phyloP scores from a whole-genome alignment of 1,140 invertebrate genomes.

The Anthonomus grandis region DNA sequence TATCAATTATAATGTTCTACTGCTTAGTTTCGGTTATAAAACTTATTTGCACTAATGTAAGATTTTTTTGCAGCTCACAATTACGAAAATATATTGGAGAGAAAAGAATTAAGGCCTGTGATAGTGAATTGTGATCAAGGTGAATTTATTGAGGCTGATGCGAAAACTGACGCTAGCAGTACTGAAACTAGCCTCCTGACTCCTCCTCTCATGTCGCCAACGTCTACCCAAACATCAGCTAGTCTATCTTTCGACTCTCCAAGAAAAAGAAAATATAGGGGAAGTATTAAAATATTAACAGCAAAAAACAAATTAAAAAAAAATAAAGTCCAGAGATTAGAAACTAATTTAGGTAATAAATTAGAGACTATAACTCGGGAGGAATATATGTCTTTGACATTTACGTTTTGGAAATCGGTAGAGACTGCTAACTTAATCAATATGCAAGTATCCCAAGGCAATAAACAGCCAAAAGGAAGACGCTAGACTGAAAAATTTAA shows the following conservation, averaged over 20 bases:
- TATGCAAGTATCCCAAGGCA: too few species aligned
- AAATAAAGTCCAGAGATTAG: neutral
- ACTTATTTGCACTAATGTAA: neutral
- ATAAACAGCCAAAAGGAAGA: too few species aligned
- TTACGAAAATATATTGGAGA: neutral
- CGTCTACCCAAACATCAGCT: constrained; percentile 2
- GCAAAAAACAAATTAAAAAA: neutral
- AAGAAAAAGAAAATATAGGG: constrained; percentile 3
- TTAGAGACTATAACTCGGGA: too few species aligned
- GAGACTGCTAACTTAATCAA: too few species aligned
- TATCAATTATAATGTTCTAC: neutral
- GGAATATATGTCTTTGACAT: too few species aligned
- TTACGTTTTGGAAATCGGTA: too few species aligned
- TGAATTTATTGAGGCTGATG: too few species aligned
- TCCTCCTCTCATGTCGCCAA: constrained; percentile 1
- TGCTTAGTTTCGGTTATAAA: neutral
- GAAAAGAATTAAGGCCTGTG: neutral
- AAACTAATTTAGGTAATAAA: neutral
- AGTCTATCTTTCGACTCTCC: neutral
- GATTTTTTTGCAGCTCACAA: neutral
- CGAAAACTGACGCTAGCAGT: too few species aligned
- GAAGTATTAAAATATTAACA: neutral
- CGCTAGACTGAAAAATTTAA: too few species aligned
- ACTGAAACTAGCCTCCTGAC: too few species aligned
- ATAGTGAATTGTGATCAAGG: neutral